Base-by-base conservation (phyloP, 2,888 invertebrate species). In the Axea sp. region DNA sequence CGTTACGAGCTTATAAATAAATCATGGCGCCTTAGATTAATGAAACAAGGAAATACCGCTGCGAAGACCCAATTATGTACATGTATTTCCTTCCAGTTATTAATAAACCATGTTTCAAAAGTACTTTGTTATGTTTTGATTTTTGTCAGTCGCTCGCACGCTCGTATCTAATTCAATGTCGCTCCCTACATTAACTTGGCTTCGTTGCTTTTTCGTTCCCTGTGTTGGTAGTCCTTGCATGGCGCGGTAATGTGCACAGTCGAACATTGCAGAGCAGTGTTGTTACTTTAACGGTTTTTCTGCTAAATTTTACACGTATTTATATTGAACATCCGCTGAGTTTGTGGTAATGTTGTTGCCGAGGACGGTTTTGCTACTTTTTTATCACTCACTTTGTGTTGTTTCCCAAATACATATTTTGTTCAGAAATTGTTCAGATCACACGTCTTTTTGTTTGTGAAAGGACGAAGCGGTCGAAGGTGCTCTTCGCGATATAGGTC, bases 381-480 rank as follows among this genome's bases (percentile, higher is more conserved):
- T 19, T 19, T 3, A 19, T 19, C 4, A 19, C 2, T n/a, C n/a
- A n/a, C n/a, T n/a, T n/a, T n/a, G n/a, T n/a, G n/a, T n/a, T n/a
- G n/a, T n/a, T n/a, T n/a, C n/a, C n/a, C n/a, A n/a, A n/a, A n/a
- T n/a, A n/a, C n/a, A n/a, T n/a, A n/a, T n/a, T n/a, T 19, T 19
- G 19, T 19, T 19, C 3, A 31, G 28, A 57, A 77, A 67, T 67
- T 76, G 72, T 68, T 78, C 73, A 74, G 69, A 84, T 79, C 84
- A 85, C 84, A 84, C 82, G 77, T 86, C 82, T 86, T 81, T 86
- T 85, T 86, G 83, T 86, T 86, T 86, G 84, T 85, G 82, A 83
- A 91, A 95, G 96, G 96, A 97, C 89, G 97, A 97, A 92, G 95
- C 95, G 86, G 93, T 96, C 90, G 96, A 96, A 90, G 95, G 94